phyloP scores from a whole-genome alignment of 2,113 vertebrate genomes.

The Anoplopoma fimbria region DNA sequence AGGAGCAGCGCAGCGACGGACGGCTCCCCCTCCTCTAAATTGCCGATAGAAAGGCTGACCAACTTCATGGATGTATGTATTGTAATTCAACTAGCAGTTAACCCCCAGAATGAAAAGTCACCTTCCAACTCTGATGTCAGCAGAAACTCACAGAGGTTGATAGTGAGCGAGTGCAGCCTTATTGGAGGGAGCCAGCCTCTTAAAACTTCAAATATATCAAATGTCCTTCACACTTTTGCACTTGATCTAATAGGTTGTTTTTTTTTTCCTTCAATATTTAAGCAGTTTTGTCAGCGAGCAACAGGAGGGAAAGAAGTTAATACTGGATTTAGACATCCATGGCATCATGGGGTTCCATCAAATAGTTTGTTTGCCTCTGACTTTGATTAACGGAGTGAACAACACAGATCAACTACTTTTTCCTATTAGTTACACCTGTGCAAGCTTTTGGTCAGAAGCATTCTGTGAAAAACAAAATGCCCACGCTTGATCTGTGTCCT shows the following conservation, averaged over 20 bases:
- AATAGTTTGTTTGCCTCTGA: background rate
- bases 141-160: no score
- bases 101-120: background rate
- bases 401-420: background rate
- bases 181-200: no score
- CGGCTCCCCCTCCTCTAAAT: background rate
- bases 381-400: background rate
- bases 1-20: background rate
- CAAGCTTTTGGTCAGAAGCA: background rate
- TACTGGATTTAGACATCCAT: background rate
- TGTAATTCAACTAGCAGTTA: background rate
- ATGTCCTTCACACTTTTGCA: no score
- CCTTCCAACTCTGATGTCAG: background rate
- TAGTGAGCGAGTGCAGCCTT: no score
- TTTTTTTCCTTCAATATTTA: no score
- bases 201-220: no score
- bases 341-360: no score
- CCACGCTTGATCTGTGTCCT: background rate
- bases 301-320: background rate
- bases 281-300: no score
- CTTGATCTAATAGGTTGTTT: no score
- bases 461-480: background rate
- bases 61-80: constrained; percentile 88
- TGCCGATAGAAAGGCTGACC: constrained; percentile 83
- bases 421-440: background rate